Percentiles rank a stretch among this genome's conserved stretches.
Conservation (phyloP, 2,888 invertebrate species). For the Tholera decimalis region DNA sequence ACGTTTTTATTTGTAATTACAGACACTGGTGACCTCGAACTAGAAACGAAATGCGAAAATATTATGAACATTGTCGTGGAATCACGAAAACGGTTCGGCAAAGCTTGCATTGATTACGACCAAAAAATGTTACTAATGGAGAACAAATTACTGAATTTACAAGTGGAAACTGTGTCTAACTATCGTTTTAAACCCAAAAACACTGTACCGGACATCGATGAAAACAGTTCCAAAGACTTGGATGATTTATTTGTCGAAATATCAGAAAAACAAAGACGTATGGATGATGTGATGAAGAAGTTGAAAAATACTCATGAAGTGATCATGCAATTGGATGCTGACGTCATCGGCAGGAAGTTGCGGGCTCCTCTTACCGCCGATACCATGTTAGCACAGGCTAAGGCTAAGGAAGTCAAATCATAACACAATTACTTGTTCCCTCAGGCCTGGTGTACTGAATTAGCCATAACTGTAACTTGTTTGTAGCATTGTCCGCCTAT, state of each 20-base stretch:
- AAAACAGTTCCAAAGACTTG: slow-evolving; percentile 73
- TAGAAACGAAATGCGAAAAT: slow-evolving; percentile 83
- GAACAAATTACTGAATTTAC: slow-evolving; percentile 81
- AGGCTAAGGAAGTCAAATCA: slow-evolving; percentile 59
- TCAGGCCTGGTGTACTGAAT: not conserved
- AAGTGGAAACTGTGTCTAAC: slow-evolving; percentile 78
- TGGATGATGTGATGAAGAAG: slow-evolving; percentile 72
- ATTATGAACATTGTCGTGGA: slow-evolving; percentile 86
- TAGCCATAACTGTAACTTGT: not conserved
- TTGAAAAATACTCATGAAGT: slow-evolving; percentile 77
- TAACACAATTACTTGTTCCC: not conserved
- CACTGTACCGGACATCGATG: slow-evolving; percentile 64
- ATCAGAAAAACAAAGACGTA: slow-evolving; percentile 67
- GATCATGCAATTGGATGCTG: slow-evolving; percentile 77
- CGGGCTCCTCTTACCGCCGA: slow-evolving; percentile 77
- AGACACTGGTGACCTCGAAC: slow-evolving; percentile 73
- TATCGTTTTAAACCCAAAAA: slow-evolving; percentile 79
- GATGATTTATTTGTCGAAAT: slow-evolving; percentile 78
- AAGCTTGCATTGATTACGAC: slow-evolving; percentile 82
- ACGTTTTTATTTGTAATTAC: slow-evolving; percentile 40
- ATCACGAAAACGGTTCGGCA: slow-evolving; percentile 85
- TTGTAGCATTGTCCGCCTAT: not conserved
- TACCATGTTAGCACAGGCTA: slow-evolving; percentile 75
- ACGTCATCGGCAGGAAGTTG: slow-evolving; percentile 73
- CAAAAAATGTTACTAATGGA: slow-evolving; percentile 79